phyloP scores from a whole-genome alignment of 2,113 vertebrate genomes.

The Dicaeum eximium region DNA sequence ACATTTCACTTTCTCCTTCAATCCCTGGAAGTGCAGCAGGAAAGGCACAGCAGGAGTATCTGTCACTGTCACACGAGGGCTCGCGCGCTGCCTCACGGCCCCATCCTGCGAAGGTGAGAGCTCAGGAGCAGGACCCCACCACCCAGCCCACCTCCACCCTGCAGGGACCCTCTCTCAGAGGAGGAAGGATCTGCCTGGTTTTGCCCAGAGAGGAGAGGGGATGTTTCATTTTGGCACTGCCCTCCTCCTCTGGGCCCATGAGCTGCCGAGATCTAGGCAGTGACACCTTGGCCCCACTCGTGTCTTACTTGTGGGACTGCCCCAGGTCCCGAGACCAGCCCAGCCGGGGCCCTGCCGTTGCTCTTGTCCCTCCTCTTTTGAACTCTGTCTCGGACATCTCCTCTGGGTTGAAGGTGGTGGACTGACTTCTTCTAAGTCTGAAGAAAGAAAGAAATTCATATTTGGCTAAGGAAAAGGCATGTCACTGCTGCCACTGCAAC shows the following conservation, averaged over 20 bases:
- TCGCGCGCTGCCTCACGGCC: fast-evolving
- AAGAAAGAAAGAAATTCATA: background rate
- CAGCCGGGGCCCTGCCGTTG: slow-evolving; percentile 90
- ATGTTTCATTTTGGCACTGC: background rate
- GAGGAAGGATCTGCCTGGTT: background rate
- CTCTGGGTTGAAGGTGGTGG: slow-evolving; percentile 92
- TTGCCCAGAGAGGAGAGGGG: background rate
- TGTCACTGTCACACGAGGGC: background rate
- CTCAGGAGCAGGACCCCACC: background rate
- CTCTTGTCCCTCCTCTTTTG: slow-evolving; percentile 91
- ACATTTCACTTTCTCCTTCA: background rate
- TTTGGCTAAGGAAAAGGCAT: background rate
- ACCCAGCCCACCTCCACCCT: background rate
- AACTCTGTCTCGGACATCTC: slow-evolving; percentile 89
- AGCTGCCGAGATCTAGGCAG: fast-evolving
- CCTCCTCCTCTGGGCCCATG: background rate
- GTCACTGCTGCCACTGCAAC: background rate
- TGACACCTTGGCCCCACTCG: fast-evolving
- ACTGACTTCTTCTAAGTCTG: slow-evolving; percentile 93
- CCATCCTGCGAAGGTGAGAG: fast-evolving
- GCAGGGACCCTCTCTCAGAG: background rate
- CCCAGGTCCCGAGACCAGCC: slow-evolving; percentile 97
- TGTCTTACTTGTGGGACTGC: slow-evolving; percentile 80
- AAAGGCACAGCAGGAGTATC: background rate
- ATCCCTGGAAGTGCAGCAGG: background rate